Evolutionary conservation across 2,888 invertebrate species (phyloP), one percentile per base, ranked within the genome.

Genomic region (Pandemis heparana): DNA sequence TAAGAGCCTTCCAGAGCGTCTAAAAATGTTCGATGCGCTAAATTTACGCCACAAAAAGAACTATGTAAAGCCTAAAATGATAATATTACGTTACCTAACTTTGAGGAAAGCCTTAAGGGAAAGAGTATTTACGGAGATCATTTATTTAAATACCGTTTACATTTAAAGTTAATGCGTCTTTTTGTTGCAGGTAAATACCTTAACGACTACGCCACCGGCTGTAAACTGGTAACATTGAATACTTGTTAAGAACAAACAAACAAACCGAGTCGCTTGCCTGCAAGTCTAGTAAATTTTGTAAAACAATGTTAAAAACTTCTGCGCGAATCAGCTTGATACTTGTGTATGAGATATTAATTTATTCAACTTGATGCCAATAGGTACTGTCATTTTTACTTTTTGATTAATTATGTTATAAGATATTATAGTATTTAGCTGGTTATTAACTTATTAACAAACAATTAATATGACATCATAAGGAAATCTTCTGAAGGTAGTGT

Each of bases 11-110:
- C 38, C 4, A 6, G 18, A 39, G 18, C 38, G n/a, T 38, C 53
- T 53, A 70, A 70, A 61, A 75, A 75, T 65, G 46, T 74, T 23
- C 75, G 69, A 74, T 76, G 73, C 76, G 72, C n/a, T 32, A 73
- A 75, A 71, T 76, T 75, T 75, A 75, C 69, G 71, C 63, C 23
- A n/a, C 18, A 53, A 62, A 61, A 56, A 66, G 38, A 32, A 9
- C n/a, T 53, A 16, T 53, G 18, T 53, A 18, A 53, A 53, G 9
- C 18, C 18, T 18, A 6, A 3, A 18, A 53, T 53, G 53, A 9
- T 53, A 53, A 53, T 53, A n/a, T 53, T 66, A 56, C 12, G 53
- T 53, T 12, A 53, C 8, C 53, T 43, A 16, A 39, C 51, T 7
- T 32, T 14, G 8, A 41, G 23, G 18, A 14, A 38, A 56, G 12